Evolutionary conservation across 2,888 invertebrate species (phyloP).

Genomic region (Mimas tiliae): DNA sequence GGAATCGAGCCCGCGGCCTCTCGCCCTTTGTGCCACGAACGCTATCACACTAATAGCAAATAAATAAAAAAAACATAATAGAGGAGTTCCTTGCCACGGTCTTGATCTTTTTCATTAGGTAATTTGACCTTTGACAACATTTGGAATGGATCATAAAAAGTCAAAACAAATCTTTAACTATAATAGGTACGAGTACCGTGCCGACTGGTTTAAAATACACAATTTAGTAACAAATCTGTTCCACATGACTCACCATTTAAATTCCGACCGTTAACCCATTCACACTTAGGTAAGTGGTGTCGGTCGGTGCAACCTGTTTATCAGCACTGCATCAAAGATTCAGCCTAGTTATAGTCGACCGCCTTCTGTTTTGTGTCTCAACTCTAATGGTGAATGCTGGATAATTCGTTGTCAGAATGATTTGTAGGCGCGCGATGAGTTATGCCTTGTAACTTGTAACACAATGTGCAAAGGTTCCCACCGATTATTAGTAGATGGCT

Average conservation of each 20-base stretch:
- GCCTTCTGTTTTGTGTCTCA: no score
- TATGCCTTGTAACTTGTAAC: not conserved
- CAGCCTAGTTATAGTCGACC: not conserved
- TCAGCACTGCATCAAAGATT: not conserved
- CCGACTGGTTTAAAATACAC: not conserved
- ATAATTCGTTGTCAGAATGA: no score
- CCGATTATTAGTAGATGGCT: not conserved
- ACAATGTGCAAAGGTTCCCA: not conserved
- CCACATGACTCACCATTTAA: not conserved
- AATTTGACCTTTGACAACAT: constrained; percentile 9
- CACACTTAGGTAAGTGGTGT: not conserved
- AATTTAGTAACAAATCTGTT: not conserved
- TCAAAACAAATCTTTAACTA: not conserved
- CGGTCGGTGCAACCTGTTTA: not conserved
- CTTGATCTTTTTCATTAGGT: constrained; percentile 11
- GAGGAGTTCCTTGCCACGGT: not conserved
- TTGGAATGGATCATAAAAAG: not conserved
- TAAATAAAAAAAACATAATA: not conserved
- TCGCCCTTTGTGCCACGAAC: no score
- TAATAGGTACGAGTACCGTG: not conserved
- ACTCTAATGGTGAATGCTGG: no score
- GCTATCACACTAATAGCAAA: not conserved
- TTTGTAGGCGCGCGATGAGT: no score
- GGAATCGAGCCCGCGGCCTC: no score
- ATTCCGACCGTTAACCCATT: not conserved